phyloP scores from a whole-genome alignment of 1,140 invertebrate genomes.

The Aphelinus atriplicis region DNA sequence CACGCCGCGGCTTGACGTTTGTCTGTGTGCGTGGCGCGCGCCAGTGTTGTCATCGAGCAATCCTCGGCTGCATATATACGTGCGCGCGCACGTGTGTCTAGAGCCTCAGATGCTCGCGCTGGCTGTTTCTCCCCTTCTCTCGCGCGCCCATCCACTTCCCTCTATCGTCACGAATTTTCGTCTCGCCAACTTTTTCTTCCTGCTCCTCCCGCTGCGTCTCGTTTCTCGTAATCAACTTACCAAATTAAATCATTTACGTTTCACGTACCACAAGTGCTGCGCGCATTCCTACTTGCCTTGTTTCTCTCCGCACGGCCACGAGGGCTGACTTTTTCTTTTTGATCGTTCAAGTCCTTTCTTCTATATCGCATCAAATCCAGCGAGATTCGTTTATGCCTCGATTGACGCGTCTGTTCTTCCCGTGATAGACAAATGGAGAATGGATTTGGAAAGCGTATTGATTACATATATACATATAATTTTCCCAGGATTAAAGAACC shows the following conservation, averaged over 20 bases:
- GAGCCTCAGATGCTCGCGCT: background rate
- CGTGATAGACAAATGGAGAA: too few species aligned
- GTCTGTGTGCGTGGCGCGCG: background rate
- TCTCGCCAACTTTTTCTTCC: constrained; percentile 1
- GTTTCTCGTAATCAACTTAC: constrained; percentile 14
- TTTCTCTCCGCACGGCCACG: background rate
- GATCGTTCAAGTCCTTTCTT: constrained; percentile 12
- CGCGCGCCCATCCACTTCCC: too few species aligned
- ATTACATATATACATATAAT: too few species aligned
- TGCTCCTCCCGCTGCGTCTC: background rate
- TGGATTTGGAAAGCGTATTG: too few species aligned
- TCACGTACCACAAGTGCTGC: constrained; percentile 33
- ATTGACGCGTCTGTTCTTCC: too few species aligned
- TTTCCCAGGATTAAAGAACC: too few species aligned
- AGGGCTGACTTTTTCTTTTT: constrained; percentile 1
- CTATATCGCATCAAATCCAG: background rate
- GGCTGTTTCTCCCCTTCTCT: too few species aligned
- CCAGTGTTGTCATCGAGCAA: background rate
- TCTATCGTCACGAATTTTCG: background rate
- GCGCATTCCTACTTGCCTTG: constrained; percentile 7
- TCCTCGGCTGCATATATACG: background rate
- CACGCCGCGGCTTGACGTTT: background rate
- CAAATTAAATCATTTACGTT: constrained; percentile 49
- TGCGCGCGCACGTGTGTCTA: background rate
- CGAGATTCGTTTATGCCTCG: too few species aligned